Base-by-base conservation (phyloP, 2,888 invertebrate species). In the Chaitophorus viminalis region DNA sequence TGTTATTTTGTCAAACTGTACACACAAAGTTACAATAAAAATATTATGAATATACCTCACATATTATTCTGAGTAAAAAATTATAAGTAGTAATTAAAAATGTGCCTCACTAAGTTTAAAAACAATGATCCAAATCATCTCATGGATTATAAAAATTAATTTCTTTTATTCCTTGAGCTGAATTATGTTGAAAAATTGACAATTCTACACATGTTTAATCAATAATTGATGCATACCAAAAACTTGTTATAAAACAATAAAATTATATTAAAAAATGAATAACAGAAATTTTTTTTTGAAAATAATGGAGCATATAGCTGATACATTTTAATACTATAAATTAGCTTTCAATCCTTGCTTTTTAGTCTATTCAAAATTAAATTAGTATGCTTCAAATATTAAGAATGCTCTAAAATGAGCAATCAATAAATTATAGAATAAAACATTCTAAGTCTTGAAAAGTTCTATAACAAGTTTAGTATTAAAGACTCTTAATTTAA, bases 261-360 rank as follows among this genome's bases (percentile, higher is more conserved):
- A 60, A 60, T 60, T 3, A 60, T 60, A 21, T 60, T 60, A 25
- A 18, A 25, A 21, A 25, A 60, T 21, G 21, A 6, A 60, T 21
- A 21, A 25, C 25, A 0, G 21, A 25, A 60, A 11, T 14, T 1
- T 46, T 46, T 46, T 46, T 46, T 46, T 46, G 14, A 46, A 46
- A 46, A 46, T 46, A 60, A 6, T 25, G 60, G 25, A 5, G 8
- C 25, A 4, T 60, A 3, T 25, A 60, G 25, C 1, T 21, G 60
- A 25, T 0, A 60, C 21, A 60, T 46, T 14, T 46, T 6, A 25
- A 33, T 9, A 3, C 18, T 17, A 70, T 14, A 74, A 46, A 74
- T 82, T 33, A 52, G n/a, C 18, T 54, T 46, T 82, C 17, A 74
- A 82, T 82, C 82, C 74, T 82, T 74, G 82, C 54, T 74, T 74